A percentile compares a stretch with the other conserved stretches of the same genome.
Evolutionary conservation across 2,113 vertebrate genomes (phyloP).

Genomic region (Psephotus haematonotus): DNA sequence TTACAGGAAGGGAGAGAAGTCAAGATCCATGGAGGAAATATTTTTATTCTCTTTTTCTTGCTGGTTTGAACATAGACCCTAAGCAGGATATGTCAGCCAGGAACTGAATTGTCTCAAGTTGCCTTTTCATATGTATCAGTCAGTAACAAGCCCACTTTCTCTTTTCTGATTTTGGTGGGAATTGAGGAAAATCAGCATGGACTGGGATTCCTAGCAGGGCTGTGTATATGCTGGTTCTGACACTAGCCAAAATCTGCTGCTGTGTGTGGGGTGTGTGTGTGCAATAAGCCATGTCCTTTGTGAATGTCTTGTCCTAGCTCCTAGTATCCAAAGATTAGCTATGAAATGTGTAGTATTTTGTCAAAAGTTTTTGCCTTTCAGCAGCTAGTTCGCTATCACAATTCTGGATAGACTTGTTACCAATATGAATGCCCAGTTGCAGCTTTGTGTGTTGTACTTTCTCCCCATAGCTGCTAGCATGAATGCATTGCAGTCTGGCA

Average conservation of each 20-base stretch:
- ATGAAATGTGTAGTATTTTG: not conserved
- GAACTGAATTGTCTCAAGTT: conserved; percentile 3
- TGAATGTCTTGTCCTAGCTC: not conserved
- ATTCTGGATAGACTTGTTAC: not conserved
- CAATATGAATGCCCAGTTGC: not conserved
- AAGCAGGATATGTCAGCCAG: not conserved
- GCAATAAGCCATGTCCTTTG: not conserved
- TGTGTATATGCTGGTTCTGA: not conserved
- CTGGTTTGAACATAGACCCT: conserved; percentile 14
- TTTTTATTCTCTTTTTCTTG: conserved; percentile 25
- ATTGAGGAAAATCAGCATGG: not conserved
- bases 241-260: not conserved
- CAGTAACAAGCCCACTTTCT: not conserved
- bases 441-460: not conserved
- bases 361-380: not conserved
- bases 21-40: conserved; percentile 27
- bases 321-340: not conserved
- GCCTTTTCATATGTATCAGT: not conserved
- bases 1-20: conserved; percentile 21
- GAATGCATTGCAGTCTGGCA: not conserved
- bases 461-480: not conserved
- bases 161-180: not conserved
- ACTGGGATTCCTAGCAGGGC: not conserved
- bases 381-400: not conserved
- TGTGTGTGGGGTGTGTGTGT: not conserved